Percentiles rank a stretch among this genome's conserved stretches.
phyloP scores from a whole-genome alignment of 2,888 invertebrate genomes.

The Dicycla oo region DNA sequence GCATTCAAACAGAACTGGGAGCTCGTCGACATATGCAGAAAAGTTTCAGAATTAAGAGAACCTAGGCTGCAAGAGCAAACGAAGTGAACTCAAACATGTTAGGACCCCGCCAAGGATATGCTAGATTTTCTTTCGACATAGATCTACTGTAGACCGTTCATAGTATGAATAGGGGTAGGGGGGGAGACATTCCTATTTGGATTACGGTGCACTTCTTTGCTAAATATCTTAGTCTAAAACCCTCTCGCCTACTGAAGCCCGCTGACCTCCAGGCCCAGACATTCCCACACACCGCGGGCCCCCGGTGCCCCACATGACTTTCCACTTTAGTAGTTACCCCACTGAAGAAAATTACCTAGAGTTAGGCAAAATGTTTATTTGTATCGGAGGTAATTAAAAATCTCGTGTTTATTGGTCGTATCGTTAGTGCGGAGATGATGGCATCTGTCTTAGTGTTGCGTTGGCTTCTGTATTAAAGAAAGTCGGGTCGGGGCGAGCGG shows the following conservation, averaged over 20 bases:
- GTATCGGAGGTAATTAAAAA: not conserved
- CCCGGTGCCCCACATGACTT: not conserved
- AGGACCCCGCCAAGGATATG: too few relatives aligned
- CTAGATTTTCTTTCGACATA: too few relatives aligned
- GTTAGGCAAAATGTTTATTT: not conserved
- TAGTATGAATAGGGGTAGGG: too few relatives aligned
- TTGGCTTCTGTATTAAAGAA: conserved; percentile 63
- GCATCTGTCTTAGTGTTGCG: conserved; percentile 46
- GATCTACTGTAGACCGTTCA: too few relatives aligned
- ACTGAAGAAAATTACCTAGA: not conserved
- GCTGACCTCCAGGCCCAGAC: not conserved
- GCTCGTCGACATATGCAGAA: not conserved
- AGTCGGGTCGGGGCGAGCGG: conserved; percentile 59
- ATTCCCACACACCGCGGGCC: not conserved
- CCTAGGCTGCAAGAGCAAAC: not conserved
- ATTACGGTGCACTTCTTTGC: too few relatives aligned
- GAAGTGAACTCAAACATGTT: not conserved
- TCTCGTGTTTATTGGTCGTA: conserved; percentile 2
- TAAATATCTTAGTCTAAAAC: not conserved
- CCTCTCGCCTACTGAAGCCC: not conserved
- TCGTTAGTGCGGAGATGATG: conserved; percentile 9
- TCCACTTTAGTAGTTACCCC: not conserved
- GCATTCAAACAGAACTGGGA: not conserved
- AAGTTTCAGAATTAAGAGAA: not conserved
- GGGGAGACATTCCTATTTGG: too few relatives aligned